Percentiles rank a stretch among this genome's conserved stretches.
Conservation (phyloP, 2,888 invertebrate species). For the Heliconius sara region DNA sequence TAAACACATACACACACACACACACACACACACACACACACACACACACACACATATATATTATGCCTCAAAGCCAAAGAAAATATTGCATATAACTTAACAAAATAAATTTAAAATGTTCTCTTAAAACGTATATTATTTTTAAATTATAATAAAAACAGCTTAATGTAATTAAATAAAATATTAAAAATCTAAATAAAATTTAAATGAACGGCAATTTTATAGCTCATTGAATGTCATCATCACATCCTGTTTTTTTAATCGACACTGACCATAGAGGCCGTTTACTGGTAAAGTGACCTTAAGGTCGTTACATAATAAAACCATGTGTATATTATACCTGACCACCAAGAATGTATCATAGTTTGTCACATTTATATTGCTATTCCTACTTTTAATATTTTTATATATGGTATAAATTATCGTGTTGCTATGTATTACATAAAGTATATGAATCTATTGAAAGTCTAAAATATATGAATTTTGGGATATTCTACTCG, state of each 20-base stretch:
- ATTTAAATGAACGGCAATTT: constrained; percentile 25
- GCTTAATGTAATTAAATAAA: background rate
- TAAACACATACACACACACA: too few species aligned
- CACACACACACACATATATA: too few species aligned
- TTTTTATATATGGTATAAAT: background rate
- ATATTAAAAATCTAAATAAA: background rate
- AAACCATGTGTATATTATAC: constrained; percentile 24
- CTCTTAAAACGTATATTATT: background rate
- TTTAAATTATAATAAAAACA: background rate
- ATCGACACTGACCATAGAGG: constrained; percentile 45
- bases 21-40: too few species aligned
- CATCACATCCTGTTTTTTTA: constrained; percentile 45
- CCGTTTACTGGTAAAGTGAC: constrained; percentile 40
- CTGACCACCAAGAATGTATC: constrained; percentile 18
- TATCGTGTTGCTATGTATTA: background rate
- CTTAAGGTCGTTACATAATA: constrained; percentile 40
- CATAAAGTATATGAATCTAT: too few species aligned
- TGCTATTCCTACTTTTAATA: background rate
- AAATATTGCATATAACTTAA: background rate
- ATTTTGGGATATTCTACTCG: too few species aligned
- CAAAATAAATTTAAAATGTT: background rate
- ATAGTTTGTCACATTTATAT: constrained; percentile 4
- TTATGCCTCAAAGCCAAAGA: too few species aligned
- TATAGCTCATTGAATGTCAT: constrained; percentile 36
- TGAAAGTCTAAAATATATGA: too few species aligned